phyloP scores from a whole-genome alignment of 2,888 invertebrate genomes.

The Lithophane semibrunnea region DNA sequence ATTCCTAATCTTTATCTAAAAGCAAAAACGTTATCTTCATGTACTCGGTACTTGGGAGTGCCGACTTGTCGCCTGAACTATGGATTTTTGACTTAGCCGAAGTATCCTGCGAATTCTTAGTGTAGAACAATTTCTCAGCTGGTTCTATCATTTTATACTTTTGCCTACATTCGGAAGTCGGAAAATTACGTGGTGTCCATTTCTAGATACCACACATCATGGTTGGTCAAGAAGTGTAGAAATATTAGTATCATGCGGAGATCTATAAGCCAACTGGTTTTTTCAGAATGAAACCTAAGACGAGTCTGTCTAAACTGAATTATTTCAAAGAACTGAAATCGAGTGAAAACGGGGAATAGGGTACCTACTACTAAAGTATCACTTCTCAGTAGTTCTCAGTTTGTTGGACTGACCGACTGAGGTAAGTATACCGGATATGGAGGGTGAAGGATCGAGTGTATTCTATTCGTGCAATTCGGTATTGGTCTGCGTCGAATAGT shows the following conservation, averaged over 20 bases:
- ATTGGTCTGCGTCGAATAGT: background rate
- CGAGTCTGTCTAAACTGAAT: background rate
- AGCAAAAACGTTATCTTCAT: conserved; percentile 51
- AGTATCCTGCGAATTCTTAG: conserved; percentile 8
- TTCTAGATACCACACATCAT: background rate
- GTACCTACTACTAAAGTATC: background rate
- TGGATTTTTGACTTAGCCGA: background rate
- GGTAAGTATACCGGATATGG: background rate
- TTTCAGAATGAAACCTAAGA: background rate
- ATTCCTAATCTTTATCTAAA: conserved; percentile 59
- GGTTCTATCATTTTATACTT: background rate
- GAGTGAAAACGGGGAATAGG: background rate
- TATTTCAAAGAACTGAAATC: background rate
- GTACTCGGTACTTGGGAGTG: conserved; percentile 38
- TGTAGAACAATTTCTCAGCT: background rate
- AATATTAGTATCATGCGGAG: background rate
- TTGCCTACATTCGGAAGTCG: background rate
- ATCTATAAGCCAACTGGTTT: background rate
- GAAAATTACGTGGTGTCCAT: background rate
- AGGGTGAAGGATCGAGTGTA: background rate
- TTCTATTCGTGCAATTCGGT: background rate
- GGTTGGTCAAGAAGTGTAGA: background rate
- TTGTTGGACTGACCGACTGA: background rate
- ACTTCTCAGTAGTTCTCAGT: background rate
- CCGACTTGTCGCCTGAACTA: conserved; percentile 3